Percentiles rank a stretch among this genome's conserved stretches.
These are phyloP conservation scores for Acrobasis consociella DNA, from an alignment of 2,888 invertebrate genomes.

Conservation along the genomic window DNA sequence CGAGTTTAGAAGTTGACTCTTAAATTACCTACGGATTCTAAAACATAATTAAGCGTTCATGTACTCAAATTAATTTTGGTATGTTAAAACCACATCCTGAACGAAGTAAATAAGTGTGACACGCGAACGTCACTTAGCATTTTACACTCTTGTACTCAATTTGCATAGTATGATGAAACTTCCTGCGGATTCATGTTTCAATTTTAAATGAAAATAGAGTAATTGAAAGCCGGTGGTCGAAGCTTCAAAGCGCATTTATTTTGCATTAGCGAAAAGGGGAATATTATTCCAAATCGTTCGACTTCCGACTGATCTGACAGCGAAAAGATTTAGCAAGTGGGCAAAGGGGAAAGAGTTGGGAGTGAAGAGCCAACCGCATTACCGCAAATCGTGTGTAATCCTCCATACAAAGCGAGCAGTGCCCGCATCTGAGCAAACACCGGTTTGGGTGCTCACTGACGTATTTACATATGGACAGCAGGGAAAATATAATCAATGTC, in stretches of 20 bases:
- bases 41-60: no score
- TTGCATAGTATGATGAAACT: conserved; percentile 16
- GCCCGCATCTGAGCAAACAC: conserved; percentile 47
- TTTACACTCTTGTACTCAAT: conserved; percentile 19
- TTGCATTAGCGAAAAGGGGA: conserved; percentile 43
- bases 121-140: conserved; percentile 11
- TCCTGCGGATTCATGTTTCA: conserved; percentile 23
- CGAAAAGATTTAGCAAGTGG: conserved; percentile 62
- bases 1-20: no score
- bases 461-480: not conserved
- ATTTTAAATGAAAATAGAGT: conserved; percentile 36
- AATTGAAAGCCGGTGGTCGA: conserved; percentile 53
- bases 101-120: not conserved
- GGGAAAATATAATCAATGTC: not conserved
- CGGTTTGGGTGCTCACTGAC: conserved; percentile 38
- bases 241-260: conserved; percentile 49
- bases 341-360: conserved; percentile 49
- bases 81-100: not conserved
- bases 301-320: conserved; percentile 49
- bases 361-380: conserved; percentile 56
- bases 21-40: not conserved
- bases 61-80: no score
- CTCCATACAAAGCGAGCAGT: conserved; percentile 52
- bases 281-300: conserved; percentile 44
- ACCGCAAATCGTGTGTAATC: conserved; percentile 68